Evolutionary conservation across 2,797 vertebrate species (phyloP).

Genomic region (Alectoris magna): DNA sequence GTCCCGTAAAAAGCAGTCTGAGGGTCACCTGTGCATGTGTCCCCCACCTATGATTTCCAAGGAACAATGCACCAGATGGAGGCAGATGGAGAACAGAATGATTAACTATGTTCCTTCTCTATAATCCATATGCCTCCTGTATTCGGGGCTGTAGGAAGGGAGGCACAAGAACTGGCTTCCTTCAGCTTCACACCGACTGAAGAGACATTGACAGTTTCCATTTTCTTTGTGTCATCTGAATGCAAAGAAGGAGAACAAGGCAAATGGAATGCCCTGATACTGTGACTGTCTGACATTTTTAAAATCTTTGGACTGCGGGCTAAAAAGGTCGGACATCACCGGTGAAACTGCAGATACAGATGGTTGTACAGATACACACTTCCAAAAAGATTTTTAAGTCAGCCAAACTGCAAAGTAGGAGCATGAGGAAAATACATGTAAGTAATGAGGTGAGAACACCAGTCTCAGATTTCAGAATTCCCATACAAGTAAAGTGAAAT

Average conservation of each 20-base stretch:
- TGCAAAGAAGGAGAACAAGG: not conserved
- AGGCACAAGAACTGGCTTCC: not conserved
- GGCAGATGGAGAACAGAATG: not conserved
- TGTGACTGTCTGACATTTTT: not conserved
- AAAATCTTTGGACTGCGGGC: not conserved
- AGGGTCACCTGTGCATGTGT: not conserved
- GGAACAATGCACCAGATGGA: not conserved
- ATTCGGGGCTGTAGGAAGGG: not conserved
- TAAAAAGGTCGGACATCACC: not conserved
- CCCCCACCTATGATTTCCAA: not conserved
- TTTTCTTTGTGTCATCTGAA: not conserved
- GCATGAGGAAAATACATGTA: constrained; percentile 1
- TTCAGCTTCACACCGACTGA: not conserved
- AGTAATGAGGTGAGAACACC: constrained; percentile 34
- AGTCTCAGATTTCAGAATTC: constrained; percentile 37
- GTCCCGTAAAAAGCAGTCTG: not conserved
- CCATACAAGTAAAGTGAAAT: constrained; percentile 44
- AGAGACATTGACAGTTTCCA: not conserved
- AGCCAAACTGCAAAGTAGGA: constrained; percentile 16
- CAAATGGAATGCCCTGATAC: not conserved
- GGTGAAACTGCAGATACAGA: not conserved
- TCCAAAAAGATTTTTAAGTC: constrained; percentile 35
- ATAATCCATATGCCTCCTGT: not conserved
- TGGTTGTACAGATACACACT: not conserved
- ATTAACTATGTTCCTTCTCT: not conserved